Conservation (phyloP, 2,888 invertebrate species). For the Lepetodrilus schrolli region DNA sequence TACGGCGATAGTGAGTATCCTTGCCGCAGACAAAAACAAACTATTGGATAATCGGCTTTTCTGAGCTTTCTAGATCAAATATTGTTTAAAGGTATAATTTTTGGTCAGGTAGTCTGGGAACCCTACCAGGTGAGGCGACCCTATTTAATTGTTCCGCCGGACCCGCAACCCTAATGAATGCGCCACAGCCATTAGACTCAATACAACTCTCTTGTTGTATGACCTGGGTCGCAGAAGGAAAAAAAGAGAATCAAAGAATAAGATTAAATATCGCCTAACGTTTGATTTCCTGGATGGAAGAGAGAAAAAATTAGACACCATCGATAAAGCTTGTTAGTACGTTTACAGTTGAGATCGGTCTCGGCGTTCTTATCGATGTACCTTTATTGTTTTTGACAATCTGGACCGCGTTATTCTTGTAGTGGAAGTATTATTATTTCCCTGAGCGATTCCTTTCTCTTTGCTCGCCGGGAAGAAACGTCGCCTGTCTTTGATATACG, state of each 20-base stretch:
- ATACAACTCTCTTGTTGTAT: neutral
- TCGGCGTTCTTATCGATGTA: neutral
- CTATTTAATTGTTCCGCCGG: neutral
- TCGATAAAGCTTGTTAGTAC: neutral
- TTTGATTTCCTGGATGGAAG: neutral
- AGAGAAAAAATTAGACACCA: no score
- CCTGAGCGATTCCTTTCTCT: neutral
- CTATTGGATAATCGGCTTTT: no score
- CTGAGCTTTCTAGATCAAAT: no score
- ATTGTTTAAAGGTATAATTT: neutral
- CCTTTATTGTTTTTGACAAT: neutral
- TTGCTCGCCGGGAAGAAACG: neutral
- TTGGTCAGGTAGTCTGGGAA: neutral
- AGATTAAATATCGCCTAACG: neutral
- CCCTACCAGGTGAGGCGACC: neutral
- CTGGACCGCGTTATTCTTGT: neutral
- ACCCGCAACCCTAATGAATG: neutral
- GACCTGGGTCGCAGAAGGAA: no score
- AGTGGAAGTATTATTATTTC: neutral
- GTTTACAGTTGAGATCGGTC: neutral
- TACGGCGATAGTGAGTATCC: no score
- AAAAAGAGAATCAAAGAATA: neutral
- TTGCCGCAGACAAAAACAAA: no score
- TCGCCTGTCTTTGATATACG: neutral
- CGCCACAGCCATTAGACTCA: neutral